Base-by-base conservation (phyloP, 2,888 invertebrate species). In the Eupithecia subfuscata region DNA sequence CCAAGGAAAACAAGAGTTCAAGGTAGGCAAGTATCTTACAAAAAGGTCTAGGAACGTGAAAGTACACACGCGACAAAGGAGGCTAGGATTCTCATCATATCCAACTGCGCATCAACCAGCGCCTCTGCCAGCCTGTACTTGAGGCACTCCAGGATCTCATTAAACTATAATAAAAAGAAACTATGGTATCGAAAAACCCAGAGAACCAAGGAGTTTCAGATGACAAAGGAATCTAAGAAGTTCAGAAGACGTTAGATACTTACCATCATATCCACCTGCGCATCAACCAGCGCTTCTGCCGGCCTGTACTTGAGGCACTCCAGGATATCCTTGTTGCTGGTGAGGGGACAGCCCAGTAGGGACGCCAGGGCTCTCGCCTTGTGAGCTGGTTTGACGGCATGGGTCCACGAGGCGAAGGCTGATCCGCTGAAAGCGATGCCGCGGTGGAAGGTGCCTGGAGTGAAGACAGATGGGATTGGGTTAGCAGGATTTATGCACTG, bases 351-450 rank as follows among this genome's bases (percentile, higher is more conserved):
- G 25, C 97, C 96, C 18, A 97, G 90, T 18, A 95, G 86, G 16
- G 90, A 87, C 0, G 96, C 96, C 63, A 97, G 84, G 74, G 95
- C 92, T 77, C 93, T 92, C 0, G 97, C 95, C 81, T 97, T 97
- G 81, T 96, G 95, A 1, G 93, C 90, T 0, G 96, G 94, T 43
- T 95, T 95, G 82, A 95, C 94, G 2, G 95, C 91, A 72, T 96
- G 91, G 0, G 96, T 92, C 96, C 96, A 96, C 0, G 96, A 95
- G 74, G 96, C 92, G 22, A 97, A 92, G 0, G 96, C 96, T 2
- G 96, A 95, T 0, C 97, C 97, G 84, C 97, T 97, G 86, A 96
- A 95, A 0, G 97, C 97, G 72, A 97, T 96, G 16, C 96, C 97
- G 40, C 95, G 90, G 78, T 95, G 88, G 85, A 96, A 96, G n/a